These are phyloP conservation scores for Apostichopus californicus DNA, from an alignment of 35 echinoderm and acorn worm genomes.

Conservation along the genomic window DNA sequence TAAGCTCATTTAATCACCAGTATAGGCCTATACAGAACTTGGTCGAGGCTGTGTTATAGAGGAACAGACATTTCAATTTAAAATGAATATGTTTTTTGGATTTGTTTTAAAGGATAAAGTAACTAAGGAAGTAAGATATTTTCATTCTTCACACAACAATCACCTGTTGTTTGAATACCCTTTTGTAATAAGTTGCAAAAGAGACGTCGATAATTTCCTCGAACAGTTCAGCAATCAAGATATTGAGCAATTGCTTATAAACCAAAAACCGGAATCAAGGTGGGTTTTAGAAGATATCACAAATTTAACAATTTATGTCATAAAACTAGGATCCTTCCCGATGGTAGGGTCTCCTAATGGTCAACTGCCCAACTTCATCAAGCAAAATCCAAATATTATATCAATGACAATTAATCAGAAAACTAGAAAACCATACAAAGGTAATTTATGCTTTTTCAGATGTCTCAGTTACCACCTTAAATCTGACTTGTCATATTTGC, in stretches of 20 bases:
- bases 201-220: neutral
- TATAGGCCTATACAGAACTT: neutral
- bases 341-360: neutral
- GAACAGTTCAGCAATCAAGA: neutral
- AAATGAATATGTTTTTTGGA: constrained; percentile 17
- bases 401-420: neutral
- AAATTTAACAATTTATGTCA: constrained; percentile 4
- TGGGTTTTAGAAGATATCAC: neutral
- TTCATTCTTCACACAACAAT: constrained; percentile 8
- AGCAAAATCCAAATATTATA: neutral
- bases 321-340: neutral
- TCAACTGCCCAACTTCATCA: constrained; percentile 36
- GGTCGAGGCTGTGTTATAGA: neutral
- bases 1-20: neutral
- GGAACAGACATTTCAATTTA: constrained; percentile 1
- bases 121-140: neutral
- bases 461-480: constrained; percentile 30
- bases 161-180: neutral
- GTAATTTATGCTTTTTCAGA: constrained; percentile 59
- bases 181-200: neutral
- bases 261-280: neutral
- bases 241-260: neutral
- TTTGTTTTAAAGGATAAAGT: neutral
- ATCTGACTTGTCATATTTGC: neutral
- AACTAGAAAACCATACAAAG: neutral